Conservation (phyloP, 2,797 vertebrate genomes). For the Serranus cabrilla region DNA sequence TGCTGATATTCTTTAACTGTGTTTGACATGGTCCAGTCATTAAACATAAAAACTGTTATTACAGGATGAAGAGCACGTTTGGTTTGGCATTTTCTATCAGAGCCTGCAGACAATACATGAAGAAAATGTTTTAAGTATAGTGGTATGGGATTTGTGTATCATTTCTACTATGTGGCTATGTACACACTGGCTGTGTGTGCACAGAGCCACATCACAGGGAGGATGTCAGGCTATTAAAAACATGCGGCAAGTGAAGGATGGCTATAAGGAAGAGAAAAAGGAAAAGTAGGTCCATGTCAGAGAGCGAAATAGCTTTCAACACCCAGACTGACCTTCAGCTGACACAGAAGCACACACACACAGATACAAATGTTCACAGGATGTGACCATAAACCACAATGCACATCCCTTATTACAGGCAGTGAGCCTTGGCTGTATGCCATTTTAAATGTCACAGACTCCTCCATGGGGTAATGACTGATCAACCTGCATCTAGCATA, state of each 20-base stretch:
- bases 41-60: neutral
- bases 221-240: slow-evolving; percentile 59
- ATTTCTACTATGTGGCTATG: slow-evolving; percentile 8
- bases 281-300: slow-evolving; percentile 66
- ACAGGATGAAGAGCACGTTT: neutral
- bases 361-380: slow-evolving; percentile 68
- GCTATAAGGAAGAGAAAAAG: slow-evolving; percentile 46
- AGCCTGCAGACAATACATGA: neutral
- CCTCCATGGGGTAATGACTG: slow-evolving; percentile 68
- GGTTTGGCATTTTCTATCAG: slow-evolving; percentile 12
- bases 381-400: slow-evolving; percentile 80
- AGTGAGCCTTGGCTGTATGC: slow-evolving; percentile 68
- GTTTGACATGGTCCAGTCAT: neutral
- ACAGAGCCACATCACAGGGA: slow-evolving; percentile 55
- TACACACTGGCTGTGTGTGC: slow-evolving; percentile 33
- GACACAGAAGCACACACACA: slow-evolving; percentile 35
- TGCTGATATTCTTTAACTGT: slow-evolving; percentile 4
- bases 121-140: neutral
- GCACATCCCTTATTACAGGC: slow-evolving; percentile 75
- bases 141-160: slow-evolving; percentile 16
- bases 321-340: slow-evolving; percentile 80
- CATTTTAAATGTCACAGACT: slow-evolving; percentile 84
- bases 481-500: slow-evolving; percentile 61
- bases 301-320: slow-evolving; percentile 79
- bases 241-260: slow-evolving; percentile 41